phyloP scores from a whole-genome alignment of 2,888 invertebrate species.

The Cheilosia grossa region DNA sequence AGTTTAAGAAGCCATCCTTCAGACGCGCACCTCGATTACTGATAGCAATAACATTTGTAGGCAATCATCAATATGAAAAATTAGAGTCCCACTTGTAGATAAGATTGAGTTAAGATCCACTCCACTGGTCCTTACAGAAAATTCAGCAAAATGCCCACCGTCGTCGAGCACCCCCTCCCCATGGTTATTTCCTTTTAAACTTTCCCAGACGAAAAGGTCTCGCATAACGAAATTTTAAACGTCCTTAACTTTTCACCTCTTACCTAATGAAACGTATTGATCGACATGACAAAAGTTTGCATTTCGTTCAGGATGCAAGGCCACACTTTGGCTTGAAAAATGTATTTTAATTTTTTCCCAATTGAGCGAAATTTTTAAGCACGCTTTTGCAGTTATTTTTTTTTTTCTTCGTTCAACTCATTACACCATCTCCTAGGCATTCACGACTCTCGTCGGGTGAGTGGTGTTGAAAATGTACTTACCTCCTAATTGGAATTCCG shows the following conservation, averaged over 20 bases:
- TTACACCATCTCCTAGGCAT: conserved; percentile 17
- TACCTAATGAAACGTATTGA: conserved; percentile 1
- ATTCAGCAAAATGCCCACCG: too few relatives aligned
- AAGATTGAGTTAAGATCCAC: too few relatives aligned
- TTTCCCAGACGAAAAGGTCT: not conserved
- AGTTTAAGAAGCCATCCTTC: too few relatives aligned
- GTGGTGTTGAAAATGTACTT: conserved; percentile 64
- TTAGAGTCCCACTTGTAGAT: too few relatives aligned
- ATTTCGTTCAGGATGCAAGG: not conserved
- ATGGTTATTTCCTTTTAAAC: not conserved
- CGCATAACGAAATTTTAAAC: not conserved
- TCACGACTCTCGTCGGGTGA: conserved; percentile 12
- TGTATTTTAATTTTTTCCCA: conserved; percentile 4
- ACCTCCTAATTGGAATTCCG: conserved; percentile 71
- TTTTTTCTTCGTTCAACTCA: not conserved
- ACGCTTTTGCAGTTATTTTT: not conserved
- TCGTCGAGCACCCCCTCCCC: too few relatives aligned
- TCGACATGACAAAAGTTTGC: not conserved
- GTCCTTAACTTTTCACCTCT: not conserved
- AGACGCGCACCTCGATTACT: too few relatives aligned
- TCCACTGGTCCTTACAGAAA: too few relatives aligned
- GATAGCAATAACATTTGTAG: too few relatives aligned
- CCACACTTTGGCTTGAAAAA: not conserved
- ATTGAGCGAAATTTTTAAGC: not conserved
- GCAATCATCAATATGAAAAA: too few relatives aligned